phyloP scores from a whole-genome alignment of 2,113 vertebrate genomes.

The Muntiacus muntjak region DNA sequence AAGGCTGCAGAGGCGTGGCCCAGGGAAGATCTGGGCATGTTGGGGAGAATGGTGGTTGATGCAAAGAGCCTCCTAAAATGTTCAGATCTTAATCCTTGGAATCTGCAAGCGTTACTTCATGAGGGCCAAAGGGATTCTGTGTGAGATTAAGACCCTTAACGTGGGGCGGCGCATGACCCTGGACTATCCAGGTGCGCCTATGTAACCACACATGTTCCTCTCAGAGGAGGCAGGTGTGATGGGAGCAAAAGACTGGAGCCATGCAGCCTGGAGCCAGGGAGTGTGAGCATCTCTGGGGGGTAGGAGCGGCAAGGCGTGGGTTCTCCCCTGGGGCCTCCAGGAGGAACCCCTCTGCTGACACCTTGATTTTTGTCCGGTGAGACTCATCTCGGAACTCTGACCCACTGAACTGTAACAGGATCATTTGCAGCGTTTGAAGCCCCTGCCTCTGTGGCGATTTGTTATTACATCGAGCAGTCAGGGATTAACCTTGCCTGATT shows the following conservation, averaged over 20 bases:
- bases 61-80: neutral
- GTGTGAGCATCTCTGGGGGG: rapidly evolving
- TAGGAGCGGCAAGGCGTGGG: neutral
- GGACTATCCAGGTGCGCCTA: neutral
- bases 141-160: neutral
- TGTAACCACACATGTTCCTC: neutral
- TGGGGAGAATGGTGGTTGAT: neutral
- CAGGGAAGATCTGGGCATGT: neutral
- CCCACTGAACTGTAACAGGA: neutral
- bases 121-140: neutral
- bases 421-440: neutral
- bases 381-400: neutral
- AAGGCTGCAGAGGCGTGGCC: neutral
- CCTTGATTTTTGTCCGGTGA: neutral
- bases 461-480: neutral
- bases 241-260: neutral
- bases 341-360: neutral
- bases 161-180: neutral
- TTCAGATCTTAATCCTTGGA: neutral
- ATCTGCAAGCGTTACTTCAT: neutral
- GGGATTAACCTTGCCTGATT: neutral
- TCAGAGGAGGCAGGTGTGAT: neutral
- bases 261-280: neutral
- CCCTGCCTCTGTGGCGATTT: neutral
- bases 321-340: neutral